These are phyloP conservation scores for Catharus bicknelli DNA, from an alignment of 2,113 vertebrate genomes.

Conservation along the genomic window DNA sequence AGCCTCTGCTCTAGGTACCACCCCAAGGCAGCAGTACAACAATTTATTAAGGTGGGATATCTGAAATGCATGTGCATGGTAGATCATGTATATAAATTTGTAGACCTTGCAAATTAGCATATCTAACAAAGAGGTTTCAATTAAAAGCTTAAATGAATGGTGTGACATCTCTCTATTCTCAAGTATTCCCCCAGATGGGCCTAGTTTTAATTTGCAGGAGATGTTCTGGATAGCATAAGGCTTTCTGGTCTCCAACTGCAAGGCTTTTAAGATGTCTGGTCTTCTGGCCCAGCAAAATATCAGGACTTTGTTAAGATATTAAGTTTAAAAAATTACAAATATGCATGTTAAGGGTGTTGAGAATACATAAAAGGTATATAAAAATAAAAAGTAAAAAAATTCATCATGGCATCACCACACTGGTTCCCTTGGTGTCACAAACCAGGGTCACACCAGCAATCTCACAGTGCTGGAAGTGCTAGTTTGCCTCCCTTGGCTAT, in stretches of 20 bases:
- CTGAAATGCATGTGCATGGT: accelerated
- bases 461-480: background rate
- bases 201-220: background rate
- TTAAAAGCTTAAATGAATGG: background rate
- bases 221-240: background rate
- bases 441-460: background rate
- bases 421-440: background rate
- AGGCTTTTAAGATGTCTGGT: background rate
- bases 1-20: accelerated
- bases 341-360: background rate
- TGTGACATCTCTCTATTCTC: background rate
- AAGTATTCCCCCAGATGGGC: background rate
- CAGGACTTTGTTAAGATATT: background rate
- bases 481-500: background rate
- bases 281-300: background rate
- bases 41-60: background rate
- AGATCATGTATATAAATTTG: accelerated
- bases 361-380: background rate
- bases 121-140: background rate
- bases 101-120: background rate
- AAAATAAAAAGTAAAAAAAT: background rate
- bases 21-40: background rate
- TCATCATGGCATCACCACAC: background rate
- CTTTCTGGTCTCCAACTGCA: background rate
- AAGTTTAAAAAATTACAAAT: background rate